phyloP scores from a whole-genome alignment of 2,113 vertebrate species.

The Ochotona curzoniae region DNA sequence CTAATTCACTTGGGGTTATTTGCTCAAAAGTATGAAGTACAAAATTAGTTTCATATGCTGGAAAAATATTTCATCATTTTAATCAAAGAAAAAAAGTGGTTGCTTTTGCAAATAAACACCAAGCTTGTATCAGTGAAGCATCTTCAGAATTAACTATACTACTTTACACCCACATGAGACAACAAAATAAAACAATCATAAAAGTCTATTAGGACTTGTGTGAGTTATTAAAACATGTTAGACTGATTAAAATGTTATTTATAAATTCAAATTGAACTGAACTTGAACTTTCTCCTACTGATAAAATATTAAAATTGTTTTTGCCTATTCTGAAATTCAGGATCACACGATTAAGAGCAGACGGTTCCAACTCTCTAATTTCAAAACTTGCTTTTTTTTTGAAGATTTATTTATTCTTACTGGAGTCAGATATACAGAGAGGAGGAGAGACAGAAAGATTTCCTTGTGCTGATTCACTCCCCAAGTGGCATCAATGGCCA shows the following conservation, averaged over 20 bases:
- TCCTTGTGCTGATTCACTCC: no score
- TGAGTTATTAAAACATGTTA: conserved; percentile 34
- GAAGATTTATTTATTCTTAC: no score
- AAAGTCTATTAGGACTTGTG: conserved; percentile 2
- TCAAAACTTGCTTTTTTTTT: neutral
- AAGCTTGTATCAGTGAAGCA: conserved; percentile 27
- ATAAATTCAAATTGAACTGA: conserved; percentile 38
- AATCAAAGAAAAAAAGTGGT: conserved; percentile 41
- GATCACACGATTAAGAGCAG: neutral
- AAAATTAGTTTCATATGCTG: conserved; percentile 67
- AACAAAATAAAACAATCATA: conserved; percentile 17
- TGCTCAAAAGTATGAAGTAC: conserved; percentile 56
- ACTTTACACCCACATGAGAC: conserved; percentile 39
- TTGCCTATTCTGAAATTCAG: neutral
- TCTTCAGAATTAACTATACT: conserved; percentile 47
- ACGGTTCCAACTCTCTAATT: conserved; percentile 17
- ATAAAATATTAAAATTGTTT: neutral
- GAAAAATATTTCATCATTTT: conserved; percentile 59
- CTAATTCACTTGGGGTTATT: conserved; percentile 64
- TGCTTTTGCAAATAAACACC: conserved; percentile 59
- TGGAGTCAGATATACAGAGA: no score
- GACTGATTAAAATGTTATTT: conserved; percentile 28
- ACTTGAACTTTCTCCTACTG: neutral
- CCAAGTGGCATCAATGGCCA: no score
- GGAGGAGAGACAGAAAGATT: no score